Conservation (phyloP, 2,113 vertebrate genomes). For the Gila orcuttii region DNA sequence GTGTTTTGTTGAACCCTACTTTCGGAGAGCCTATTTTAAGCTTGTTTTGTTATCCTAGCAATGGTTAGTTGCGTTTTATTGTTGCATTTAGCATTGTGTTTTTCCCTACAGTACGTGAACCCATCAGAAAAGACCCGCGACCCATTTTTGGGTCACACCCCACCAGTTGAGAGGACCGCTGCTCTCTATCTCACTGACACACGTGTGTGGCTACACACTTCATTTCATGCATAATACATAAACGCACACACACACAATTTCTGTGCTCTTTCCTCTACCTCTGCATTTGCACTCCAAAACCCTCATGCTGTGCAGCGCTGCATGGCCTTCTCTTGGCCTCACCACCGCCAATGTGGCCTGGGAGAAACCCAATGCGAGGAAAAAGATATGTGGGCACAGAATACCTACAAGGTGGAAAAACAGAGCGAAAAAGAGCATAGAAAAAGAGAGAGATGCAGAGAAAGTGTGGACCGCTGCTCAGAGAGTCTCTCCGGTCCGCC, state of each 20-base stretch:
- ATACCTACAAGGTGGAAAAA: not conserved
- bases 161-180: not conserved
- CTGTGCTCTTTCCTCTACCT: not conserved
- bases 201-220: not conserved
- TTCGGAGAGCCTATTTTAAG: not conserved
- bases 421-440: not conserved
- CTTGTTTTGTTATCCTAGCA: not conserved
- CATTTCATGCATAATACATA: constrained; percentile 5
- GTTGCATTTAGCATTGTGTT: constrained; percentile 7
- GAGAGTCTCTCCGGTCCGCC: constrained; percentile 22
- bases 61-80: not conserved
- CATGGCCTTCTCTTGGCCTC: constrained; percentile 16
- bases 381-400: constrained; percentile 27
- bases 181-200: constrained; percentile 2
- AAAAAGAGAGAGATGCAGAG: constrained; percentile 6
- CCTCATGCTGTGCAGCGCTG: not conserved
- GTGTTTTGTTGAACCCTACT: not conserved
- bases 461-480: not conserved
- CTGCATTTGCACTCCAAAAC: constrained; percentile 39
- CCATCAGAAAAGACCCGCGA: not conserved
- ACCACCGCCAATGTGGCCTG: not conserved
- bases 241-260: constrained; percentile 27
- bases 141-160: constrained; percentile 13
- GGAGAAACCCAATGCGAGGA: not conserved
- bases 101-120: not conserved